A percentile compares a stretch with the other conserved stretches of the same genome.
phyloP scores from a whole-genome alignment of 2,113 vertebrate genomes.

The Rhynchomys soricoides region DNA sequence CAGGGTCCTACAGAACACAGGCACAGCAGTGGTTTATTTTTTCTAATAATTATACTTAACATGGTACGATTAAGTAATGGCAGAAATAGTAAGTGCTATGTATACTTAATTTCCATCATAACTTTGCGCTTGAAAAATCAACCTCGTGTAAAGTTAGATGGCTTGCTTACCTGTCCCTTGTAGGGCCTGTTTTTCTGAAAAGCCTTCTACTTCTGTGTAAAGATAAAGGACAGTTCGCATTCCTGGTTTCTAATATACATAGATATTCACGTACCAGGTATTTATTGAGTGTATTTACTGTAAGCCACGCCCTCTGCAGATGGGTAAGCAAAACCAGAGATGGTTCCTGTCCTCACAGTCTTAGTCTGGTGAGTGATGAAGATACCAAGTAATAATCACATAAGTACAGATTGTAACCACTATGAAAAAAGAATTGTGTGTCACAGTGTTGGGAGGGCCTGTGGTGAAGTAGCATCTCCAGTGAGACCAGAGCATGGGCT shows the following conservation, averaged over 20 bases:
- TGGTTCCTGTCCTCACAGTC: not conserved
- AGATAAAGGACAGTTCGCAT: not conserved
- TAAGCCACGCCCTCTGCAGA: not conserved
- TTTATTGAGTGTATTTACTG: not conserved
- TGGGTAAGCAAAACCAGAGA: not conserved
- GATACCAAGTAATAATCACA: not conserved
- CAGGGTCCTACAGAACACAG: not conserved
- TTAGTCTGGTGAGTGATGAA: not conserved
- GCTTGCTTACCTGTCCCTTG: not conserved
- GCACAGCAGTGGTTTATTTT: not conserved
- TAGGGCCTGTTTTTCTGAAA: conserved; percentile 22
- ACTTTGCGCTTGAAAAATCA: conserved; percentile 38
- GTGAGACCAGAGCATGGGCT: not conserved
- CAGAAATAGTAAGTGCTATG: not conserved
- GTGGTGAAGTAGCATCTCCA: not conserved
- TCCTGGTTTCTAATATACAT: not conserved
- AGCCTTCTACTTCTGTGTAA: conserved; percentile 17
- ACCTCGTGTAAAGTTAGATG: not conserved
- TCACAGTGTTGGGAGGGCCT: not conserved
- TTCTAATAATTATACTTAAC: conserved; percentile 28
- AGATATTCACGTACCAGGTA: not conserved
- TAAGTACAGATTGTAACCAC: not conserved
- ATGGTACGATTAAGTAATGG: conserved; percentile 10
- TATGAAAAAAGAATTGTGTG: not conserved
- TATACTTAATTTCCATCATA: not conserved